Base-by-base conservation (phyloP, 1,140 invertebrate genomes). In the Eubasilissa regina region DNA sequence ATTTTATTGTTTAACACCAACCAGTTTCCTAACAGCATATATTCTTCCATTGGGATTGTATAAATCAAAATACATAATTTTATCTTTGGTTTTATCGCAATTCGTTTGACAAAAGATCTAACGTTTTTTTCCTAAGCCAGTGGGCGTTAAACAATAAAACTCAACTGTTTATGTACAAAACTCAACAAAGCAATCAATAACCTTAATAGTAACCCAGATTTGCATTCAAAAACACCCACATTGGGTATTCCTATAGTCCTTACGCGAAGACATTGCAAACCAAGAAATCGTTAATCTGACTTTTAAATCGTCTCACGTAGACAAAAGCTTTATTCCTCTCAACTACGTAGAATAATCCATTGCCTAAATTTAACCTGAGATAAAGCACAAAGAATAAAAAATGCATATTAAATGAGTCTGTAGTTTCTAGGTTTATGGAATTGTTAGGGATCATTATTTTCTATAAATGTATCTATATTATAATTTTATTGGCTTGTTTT, bases 251-350 rank as follows among this genome's bases (percentile, higher is more conserved):
- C 64, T 68, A 15, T 25, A 68, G n/a, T 15, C 12, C 17, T 48
- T 68, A 68, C 44, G 64, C 44, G 45, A 17, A 11, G 0, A 44
- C 35, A 47, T 68, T 21, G 35, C 64, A 47, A 68, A 68, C 64
- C 60, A 68, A 13, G 35, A 48, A 55, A 60, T 43, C 19, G 66
- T 77, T 77, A 76, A 80, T 80, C 79, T 80, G 79, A 80, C 79
- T 80, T 80, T 80, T 77, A 80, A 80, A 80, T 80, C 79, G 75
- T 43, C 75, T 80, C 79, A 80, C 79, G 74, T 79, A 79, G 19
- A 44, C 73, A 25, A 44, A 47, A 21, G 68, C 15, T 72, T 48
- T 72, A 53, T 72, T 72, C n/a, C 19, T 3, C 21, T 17, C 51
- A 53, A 47, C 17, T 55, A 53, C 19, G 68, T 0, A 13, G 3